Evolutionary conservation across 1,140 invertebrate species (phyloP), one percentile per base, ranked within the genome.

Genomic region (Cataglyphis hispanica): DNA sequence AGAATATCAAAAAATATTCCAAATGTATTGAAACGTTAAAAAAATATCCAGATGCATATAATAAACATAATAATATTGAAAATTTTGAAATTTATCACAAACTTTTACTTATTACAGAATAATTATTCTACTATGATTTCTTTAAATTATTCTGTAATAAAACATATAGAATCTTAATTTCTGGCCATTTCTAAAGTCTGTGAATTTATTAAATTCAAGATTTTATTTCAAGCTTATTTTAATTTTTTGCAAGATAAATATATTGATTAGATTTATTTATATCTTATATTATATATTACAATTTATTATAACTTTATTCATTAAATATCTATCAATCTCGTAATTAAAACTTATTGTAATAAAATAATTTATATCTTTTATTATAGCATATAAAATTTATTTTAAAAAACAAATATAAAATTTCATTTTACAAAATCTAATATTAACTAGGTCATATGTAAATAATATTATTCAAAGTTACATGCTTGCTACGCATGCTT

Each of bases 1-100:
- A n/a, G 13, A 40, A 43, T 64, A 70, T n/a, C 27, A 56, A n/a
- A 78, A 58, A 56, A 84, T 58, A 63, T 70, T 40, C 63, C 27
- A 70, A 83, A 88, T 75, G 67, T 53, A 67, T 50, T 58, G 8
- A 34, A 40, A 11, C 22, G 22, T 22, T 10, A 25, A 64, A 53
- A 25, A 80, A 69, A 3, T 10, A 37, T 81, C 13, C 64, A 31
- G 10, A 19, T 16, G 31, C 13, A 78, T 66, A 27, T 37, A 4
- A 50, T n/a, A n/a, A 66, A 37, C 37, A 27, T 3, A 70, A 70
- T 22, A 70, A 70, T 80, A 43, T 34, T 46, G 13, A 16, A 4
- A n/a, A 0, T 19, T 40, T 53, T 37, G 5, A 19, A 7, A 37
- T n/a, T 80, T 80, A 81, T n/a, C 4, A 63, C 16, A 2, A 27